phyloP scores from a whole-genome alignment of 2,888 invertebrate species.

The Chromoteleia sp. region DNA sequence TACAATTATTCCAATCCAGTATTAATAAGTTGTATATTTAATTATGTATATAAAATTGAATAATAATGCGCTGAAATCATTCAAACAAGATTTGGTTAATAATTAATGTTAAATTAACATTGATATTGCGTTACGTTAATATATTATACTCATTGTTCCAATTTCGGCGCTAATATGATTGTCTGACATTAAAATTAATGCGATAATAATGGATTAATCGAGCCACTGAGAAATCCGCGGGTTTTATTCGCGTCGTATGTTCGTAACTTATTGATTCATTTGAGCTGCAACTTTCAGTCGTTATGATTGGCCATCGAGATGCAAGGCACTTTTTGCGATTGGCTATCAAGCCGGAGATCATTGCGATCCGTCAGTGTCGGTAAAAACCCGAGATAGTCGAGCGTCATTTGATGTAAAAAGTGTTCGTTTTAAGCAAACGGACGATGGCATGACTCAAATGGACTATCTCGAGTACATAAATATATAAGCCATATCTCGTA shows the following conservation, averaged over 20 bases:
- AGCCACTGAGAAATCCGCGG: conserved; percentile 9
- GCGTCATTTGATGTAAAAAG: conserved; percentile 58
- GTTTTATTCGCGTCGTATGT: conserved; percentile 24
- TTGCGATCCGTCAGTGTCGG: conserved; percentile 56
- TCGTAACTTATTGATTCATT: conserved; percentile 56
- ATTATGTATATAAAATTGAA: no score
- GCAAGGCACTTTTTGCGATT: conserved; percentile 57
- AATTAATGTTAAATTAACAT: conserved; percentile 40
- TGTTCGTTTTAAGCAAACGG: conserved; percentile 52
- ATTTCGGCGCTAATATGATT: conserved; percentile 20
- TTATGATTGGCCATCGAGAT: conserved; percentile 52
- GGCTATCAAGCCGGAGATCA: conserved; percentile 60
- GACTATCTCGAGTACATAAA: conserved; percentile 66
- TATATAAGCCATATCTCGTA: conserved; percentile 53
- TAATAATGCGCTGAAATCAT: conserved; percentile 21
- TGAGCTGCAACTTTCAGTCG: conserved; percentile 23
- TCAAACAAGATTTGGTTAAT: conserved; percentile 3
- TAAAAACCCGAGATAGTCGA: conserved; percentile 52
- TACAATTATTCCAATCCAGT: no score
- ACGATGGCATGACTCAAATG: conserved; percentile 39
- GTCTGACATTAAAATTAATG: conserved; percentile 24
- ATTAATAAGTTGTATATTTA: no score
- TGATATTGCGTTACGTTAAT: conserved; percentile 20
- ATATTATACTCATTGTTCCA: conserved; percentile 31
- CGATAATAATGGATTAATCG: conserved; percentile 57